These are phyloP conservation scores for Cryptomyrus ogoouensis DNA, from an alignment of 2,113 vertebrate species.

Conservation along the genomic window DNA sequence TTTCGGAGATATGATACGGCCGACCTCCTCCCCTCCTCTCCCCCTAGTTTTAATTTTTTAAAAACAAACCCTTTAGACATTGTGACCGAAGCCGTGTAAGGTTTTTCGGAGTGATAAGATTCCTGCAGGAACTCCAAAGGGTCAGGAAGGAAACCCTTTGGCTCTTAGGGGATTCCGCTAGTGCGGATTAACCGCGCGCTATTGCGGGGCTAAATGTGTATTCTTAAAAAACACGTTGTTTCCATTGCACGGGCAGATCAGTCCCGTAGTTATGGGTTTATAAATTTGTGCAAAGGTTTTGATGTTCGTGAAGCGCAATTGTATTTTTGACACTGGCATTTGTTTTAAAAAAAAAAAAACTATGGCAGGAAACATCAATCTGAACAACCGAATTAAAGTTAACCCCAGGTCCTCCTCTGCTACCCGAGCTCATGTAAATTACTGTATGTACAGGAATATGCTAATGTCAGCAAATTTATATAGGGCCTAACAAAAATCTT, in stretches of 20 bases:
- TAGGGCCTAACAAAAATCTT: background rate
- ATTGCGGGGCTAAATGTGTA: constrained; percentile 14
- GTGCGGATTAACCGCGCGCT: constrained; percentile 14
- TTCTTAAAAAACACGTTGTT: background rate
- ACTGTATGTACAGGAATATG: background rate
- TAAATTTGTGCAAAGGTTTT: background rate
- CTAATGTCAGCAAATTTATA: background rate
- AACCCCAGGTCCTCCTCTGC: background rate
- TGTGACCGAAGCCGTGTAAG: constrained; percentile 20
- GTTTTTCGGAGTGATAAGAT: constrained; percentile 42
- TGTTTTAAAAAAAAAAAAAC: background rate
- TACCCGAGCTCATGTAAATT: background rate
- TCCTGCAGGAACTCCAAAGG: constrained; percentile 35
- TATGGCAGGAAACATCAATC: background rate
- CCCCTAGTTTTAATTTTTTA: constrained; percentile 4
- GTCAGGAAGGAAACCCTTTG: constrained; percentile 39
- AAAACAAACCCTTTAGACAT: constrained; percentile 21
- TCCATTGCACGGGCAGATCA: background rate
- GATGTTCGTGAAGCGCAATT: background rate
- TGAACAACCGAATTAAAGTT: background rate
- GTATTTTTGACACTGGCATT: background rate
- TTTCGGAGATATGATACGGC: background rate
- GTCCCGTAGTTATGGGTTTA: background rate
- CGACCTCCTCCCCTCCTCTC: background rate
- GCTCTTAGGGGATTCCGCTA: constrained; percentile 20